These are phyloP conservation scores for Alcis repandata DNA, from an alignment of 2,888 invertebrate genomes.

Conservation along the genomic window DNA sequence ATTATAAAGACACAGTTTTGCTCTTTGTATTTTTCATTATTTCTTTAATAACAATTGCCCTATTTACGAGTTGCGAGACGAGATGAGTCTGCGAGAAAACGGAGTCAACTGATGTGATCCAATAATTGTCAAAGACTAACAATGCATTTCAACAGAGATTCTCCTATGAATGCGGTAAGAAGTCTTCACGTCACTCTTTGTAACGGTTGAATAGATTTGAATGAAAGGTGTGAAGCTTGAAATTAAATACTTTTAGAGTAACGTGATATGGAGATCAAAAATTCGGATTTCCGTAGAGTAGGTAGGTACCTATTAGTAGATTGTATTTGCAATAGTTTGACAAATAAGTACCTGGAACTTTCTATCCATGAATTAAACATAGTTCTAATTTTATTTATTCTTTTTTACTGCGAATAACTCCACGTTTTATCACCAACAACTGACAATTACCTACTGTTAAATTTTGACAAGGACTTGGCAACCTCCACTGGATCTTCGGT, in stretches of 20 bases:
- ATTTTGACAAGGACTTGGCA: too few species aligned
- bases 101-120: slow-evolving; percentile 22
- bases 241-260: neutral
- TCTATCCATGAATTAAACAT: too few species aligned
- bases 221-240: neutral
- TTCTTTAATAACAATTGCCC: slow-evolving; percentile 3
- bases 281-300: too few species aligned
- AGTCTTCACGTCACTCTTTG: neutral
- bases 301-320: neutral
- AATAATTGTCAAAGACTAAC: slow-evolving; percentile 17
- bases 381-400: too few species aligned
- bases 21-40: neutral
- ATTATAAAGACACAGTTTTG: neutral
- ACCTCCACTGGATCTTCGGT: too few species aligned
- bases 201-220: neutral
- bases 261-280: neutral
- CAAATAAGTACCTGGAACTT: too few species aligned
- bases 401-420: too few species aligned
- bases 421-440: too few species aligned
- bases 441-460: too few species aligned
- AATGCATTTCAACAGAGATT: neutral
- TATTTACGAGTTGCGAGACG: slow-evolving; percentile 9
- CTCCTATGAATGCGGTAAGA: too few species aligned
- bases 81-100: slow-evolving; percentile 22
- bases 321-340: too few species aligned